Evolutionary conservation across 2,113 vertebrate species (phyloP).

Genomic region (Leiothrix lutea): DNA sequence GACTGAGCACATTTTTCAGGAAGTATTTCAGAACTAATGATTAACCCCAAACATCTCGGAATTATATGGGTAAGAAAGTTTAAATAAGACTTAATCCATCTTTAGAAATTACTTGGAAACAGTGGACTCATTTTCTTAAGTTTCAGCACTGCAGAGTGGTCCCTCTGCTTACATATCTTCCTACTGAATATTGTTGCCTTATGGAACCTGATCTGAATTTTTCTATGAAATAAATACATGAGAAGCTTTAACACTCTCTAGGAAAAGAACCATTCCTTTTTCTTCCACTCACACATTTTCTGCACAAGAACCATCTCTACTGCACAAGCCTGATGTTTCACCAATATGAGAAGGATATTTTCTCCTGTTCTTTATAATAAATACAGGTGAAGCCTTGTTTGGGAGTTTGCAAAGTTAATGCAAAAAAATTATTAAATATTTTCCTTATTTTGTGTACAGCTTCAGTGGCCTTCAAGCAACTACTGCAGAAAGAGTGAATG

Average conservation of each 20-base stretch:
- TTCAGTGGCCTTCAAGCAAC: neutral
- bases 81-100: neutral
- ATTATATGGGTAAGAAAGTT: neutral
- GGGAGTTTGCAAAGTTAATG: neutral
- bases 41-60: neutral
- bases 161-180: neutral
- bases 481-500: neutral
- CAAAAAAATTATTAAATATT: neutral
- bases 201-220: neutral
- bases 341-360: neutral
- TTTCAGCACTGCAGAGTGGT: neutral
- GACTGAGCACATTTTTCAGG: neutral
- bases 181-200: neutral
- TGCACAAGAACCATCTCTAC: neutral
- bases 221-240: neutral
- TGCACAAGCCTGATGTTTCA: neutral
- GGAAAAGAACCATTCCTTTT: neutral
- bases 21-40: neutral
- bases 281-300: neutral
- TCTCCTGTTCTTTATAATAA: neutral
- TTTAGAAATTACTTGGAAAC: neutral
- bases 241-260: neutral
- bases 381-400: neutral
- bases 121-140: neutral
- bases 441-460: neutral